A percentile compares a stretch with the other conserved stretches of the same genome.
These are phyloP conservation scores for Heliconius himera DNA, from an alignment of 1,140 invertebrate species.

Conservation along the genomic window DNA sequence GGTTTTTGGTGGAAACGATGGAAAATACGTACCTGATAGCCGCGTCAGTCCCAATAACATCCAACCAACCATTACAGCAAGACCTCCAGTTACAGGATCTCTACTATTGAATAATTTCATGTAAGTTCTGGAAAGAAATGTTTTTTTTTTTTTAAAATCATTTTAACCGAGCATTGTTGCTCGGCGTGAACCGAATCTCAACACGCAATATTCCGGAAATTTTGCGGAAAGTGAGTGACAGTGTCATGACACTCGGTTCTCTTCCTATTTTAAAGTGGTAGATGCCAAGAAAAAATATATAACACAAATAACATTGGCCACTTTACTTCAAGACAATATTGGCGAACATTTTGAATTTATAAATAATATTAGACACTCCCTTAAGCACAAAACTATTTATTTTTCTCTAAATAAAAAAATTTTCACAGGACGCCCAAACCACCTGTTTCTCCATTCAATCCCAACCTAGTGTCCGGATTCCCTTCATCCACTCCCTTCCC, in stretches of 20 bases:
- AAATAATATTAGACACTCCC: too few relatives aligned
- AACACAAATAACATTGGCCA: too few relatives aligned
- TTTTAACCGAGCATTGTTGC: too few relatives aligned
- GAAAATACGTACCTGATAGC: slow-evolving; percentile 74
- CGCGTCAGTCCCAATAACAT: slow-evolving; percentile 55
- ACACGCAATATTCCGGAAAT: too few relatives aligned
- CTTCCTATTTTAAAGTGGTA: too few relatives aligned
- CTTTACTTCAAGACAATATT: too few relatives aligned
- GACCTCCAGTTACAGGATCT: slow-evolving; percentile 53
- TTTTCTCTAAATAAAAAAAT: background rate
- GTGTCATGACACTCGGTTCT: too few relatives aligned
- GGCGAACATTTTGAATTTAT: too few relatives aligned
- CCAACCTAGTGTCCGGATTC: slow-evolving; percentile 42
- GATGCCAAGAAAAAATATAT: too few relatives aligned
- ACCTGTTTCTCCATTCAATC: slow-evolving; percentile 42
- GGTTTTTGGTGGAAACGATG: slow-evolving; percentile 81
- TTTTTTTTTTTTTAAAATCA: background rate
- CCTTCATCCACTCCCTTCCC: slow-evolving; percentile 24
- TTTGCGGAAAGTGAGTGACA: too few relatives aligned
- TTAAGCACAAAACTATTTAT: background rate
- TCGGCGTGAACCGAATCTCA: too few relatives aligned
- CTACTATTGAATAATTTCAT: slow-evolving; percentile 50
- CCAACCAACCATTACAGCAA: slow-evolving; percentile 52
- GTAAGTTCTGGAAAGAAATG: slow-evolving; percentile 39
- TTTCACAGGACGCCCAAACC: slow-evolving; percentile 49